Base-by-base conservation (phyloP, 2,113 vertebrate genomes). In the Microcebus griseorufus region DNA sequence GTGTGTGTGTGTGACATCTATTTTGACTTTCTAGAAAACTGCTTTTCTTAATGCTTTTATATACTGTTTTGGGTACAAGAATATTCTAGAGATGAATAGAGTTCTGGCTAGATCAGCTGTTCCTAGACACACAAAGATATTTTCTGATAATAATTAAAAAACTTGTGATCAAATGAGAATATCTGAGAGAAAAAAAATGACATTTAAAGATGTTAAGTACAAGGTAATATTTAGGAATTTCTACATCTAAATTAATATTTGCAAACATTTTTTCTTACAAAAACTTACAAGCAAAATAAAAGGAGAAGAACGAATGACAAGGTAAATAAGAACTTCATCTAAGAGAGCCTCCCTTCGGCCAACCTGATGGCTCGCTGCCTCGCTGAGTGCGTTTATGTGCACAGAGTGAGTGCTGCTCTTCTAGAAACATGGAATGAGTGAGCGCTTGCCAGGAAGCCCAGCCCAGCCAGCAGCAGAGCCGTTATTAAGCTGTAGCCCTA, bases 401-500 rank as follows among this genome's bases (percentile, higher is more conserved):
- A 37, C n/a, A 17, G 64, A 45, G 18, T 12, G 29, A 69, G 12
- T 6, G 20, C 22, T 22, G 65, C 22, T 55, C 42, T 92, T 62
- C 51, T 22, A 51, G 78, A 94, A 89, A 58, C 82, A 65, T 2
- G 55, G 72, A 45, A 13, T 9, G 70, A 87, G 48, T 6, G 32
- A 48, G 39, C 0, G 8, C 53, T 89, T 94, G 83, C 80, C 14
- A 62, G 27, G 78, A 34, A 20, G 85, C 95, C 93, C 0, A 0
- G 45, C 93, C 75, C 92, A 93, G 88, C 82, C 94, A 93, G 96
- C 97, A 92, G 79, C 97, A 96, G 82, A 79, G 93, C 70, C 51
- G 34, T 97, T 97, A 96, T 97, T 96, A 96, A 97, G 37, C 62
- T 81, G 6, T 86, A 96, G 83, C 92, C 92, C 73, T 23, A 86